Percentiles rank a stretch among this genome's conserved stretches.
phyloP scores from a whole-genome alignment of 2,888 invertebrate genomes.

The Hedya salicella region DNA sequence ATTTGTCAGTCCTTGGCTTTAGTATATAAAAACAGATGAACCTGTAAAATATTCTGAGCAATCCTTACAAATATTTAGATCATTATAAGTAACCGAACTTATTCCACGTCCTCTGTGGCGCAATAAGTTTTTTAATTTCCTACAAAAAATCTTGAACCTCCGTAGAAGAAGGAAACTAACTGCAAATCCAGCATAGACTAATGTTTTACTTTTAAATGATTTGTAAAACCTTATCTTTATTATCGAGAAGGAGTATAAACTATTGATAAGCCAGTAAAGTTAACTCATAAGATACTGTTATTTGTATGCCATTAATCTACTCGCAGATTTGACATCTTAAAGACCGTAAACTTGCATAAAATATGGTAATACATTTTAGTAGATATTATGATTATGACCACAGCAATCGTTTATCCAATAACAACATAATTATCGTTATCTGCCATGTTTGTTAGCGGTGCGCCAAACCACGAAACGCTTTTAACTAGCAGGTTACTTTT shows the following conservation, averaged over 20 bases:
- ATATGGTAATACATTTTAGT: slow-evolving; percentile 22
- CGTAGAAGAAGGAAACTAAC: not conserved
- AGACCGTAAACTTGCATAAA: slow-evolving; percentile 7
- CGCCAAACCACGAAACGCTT: slow-evolving; percentile 39
- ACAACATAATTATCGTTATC: slow-evolving; percentile 32
- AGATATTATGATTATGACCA: slow-evolving; percentile 8
- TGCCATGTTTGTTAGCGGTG: slow-evolving; percentile 22
- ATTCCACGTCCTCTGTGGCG: not conserved
- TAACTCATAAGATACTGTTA: too few species aligned
- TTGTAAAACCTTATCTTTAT: too few species aligned
- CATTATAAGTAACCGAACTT: not conserved
- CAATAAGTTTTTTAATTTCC: slow-evolving; percentile 16
- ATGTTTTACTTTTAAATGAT: too few species aligned
- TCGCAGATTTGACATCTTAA: slow-evolving; percentile 14
- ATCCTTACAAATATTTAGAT: not conserved
- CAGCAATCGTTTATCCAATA: slow-evolving; percentile 26
- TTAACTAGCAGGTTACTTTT: slow-evolving; percentile 27
- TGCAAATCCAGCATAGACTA: not conserved
- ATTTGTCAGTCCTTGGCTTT: too few species aligned
- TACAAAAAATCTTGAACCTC: not conserved
- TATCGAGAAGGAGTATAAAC: too few species aligned
- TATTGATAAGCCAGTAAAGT: too few species aligned
- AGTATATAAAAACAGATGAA: too few species aligned
- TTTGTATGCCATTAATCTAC: not conserved
- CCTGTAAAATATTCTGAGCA: too few species aligned